phyloP scores from a whole-genome alignment of 2,797 vertebrate genomes.

The Toxotes lorentzi region DNA sequence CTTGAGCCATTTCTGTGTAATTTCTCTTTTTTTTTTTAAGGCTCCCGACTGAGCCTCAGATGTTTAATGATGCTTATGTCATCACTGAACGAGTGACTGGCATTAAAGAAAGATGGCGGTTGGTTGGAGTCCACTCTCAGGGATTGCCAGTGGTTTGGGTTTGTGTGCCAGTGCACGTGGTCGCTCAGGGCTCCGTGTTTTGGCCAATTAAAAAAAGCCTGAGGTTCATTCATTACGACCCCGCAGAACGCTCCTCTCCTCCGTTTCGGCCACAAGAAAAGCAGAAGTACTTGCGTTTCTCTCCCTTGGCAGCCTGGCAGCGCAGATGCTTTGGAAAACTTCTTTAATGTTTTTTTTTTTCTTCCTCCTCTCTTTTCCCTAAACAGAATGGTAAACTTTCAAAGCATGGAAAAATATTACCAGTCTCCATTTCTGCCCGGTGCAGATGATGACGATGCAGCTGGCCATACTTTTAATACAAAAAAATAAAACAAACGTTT shows the following conservation, averaged over 20 bases:
- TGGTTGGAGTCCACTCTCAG: constrained; percentile 18
- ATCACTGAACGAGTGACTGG: constrained; percentile 43
- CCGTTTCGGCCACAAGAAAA: constrained; percentile 64
- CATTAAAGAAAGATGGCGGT: constrained; percentile 55
- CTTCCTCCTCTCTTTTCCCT: constrained; percentile 14
- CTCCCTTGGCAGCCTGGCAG: constrained; percentile 54
- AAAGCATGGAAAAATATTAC: constrained; percentile 67
- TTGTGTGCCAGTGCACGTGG: constrained; percentile 53
- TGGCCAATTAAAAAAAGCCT: constrained; percentile 56
- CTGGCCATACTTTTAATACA: constrained; percentile 52
- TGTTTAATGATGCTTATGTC: constrained; percentile 59
- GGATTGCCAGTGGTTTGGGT: constrained; percentile 48
- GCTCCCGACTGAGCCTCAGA: constrained; percentile 35
- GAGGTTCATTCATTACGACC: constrained; percentile 66
- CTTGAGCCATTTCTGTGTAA: constrained; percentile 38
- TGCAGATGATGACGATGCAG: constrained; percentile 64
- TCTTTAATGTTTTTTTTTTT: constrained; percentile 45
- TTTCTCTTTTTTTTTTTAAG: constrained; percentile 31
- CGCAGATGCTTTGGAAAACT: constrained; percentile 71
- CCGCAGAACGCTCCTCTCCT: constrained; percentile 50
- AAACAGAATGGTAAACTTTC: constrained; percentile 64
- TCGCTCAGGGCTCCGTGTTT: constrained; percentile 66
- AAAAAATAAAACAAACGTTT: constrained; percentile 43
- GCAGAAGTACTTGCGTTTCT: constrained; percentile 45
- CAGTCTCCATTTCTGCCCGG: constrained; percentile 31